Evolutionary conservation across 2,888 invertebrate genomes (phyloP).

Genomic region (Panzeria rudis): DNA sequence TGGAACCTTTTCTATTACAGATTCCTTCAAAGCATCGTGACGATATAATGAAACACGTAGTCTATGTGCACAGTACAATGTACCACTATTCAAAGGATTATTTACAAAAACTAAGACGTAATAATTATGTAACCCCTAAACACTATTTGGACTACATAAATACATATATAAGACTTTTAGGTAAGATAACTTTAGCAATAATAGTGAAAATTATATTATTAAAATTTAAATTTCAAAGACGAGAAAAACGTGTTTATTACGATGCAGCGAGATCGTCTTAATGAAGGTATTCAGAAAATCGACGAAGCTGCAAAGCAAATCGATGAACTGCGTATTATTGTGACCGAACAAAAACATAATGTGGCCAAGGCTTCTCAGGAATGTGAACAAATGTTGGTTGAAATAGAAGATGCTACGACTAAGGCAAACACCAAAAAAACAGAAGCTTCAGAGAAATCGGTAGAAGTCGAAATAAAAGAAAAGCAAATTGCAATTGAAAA

Average conservation of each 20-base stretch:
- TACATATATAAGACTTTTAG: constrained; percentile 90
- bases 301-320: constrained; percentile 94
- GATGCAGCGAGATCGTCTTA: constrained; percentile 80
- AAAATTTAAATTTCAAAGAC: constrained; percentile 75
- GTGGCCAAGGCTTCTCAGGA: constrained; percentile 92
- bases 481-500: constrained; percentile 92
- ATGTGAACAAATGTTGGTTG: constrained; percentile 90
- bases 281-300: constrained; percentile 85
- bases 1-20: constrained; percentile 76
- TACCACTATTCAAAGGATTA: constrained; percentile 90
- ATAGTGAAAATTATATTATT: not conserved
- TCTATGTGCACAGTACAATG: constrained; percentile 92
- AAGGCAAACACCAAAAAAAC: constrained; percentile 91
- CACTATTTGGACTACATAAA: constrained; percentile 95
- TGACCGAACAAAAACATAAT: constrained; percentile 92
- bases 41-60: constrained; percentile 92
- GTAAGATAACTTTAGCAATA: constrained; percentile 80
- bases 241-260: constrained; percentile 81
- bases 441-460: constrained; percentile 91
- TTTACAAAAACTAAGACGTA: constrained; percentile 88
- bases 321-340: constrained; percentile 90
- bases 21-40: constrained; percentile 88
- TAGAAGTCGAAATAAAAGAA: constrained; percentile 92
- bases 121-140: constrained; percentile 95
- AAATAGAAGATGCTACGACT: constrained; percentile 89